phyloP scores from a whole-genome alignment of 2,113 vertebrate species.

The Micronisus gabar region DNA sequence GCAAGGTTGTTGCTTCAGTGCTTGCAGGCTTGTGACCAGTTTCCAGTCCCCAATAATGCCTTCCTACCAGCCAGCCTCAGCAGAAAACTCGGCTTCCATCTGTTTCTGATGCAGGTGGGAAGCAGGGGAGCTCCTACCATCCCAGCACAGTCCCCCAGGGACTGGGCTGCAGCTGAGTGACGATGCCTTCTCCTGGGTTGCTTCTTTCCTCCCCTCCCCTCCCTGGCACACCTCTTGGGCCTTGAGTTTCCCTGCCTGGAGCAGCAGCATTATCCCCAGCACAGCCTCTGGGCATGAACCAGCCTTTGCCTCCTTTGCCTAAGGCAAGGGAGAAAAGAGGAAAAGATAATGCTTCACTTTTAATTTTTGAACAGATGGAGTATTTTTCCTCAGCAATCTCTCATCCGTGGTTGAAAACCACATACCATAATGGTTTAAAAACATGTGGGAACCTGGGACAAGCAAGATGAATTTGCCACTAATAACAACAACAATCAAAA shows the following conservation, averaged over 20 bases:
- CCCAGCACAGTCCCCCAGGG: not conserved
- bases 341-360: not conserved
- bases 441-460: not conserved
- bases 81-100: not conserved
- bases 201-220: not conserved
- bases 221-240: not conserved
- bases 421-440: not conserved
- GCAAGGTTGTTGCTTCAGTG: not conserved
- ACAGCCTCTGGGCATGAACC: not conserved
- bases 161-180: not conserved
- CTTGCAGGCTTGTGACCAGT: not conserved
- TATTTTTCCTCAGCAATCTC: not conserved
- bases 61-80: not conserved
- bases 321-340: not conserved
- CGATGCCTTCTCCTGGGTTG: not conserved
- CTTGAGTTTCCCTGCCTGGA: rapidly evolving
- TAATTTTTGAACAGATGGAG: not conserved
- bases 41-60: not conserved
- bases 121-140: not conserved
- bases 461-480: not conserved
- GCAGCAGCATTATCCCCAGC: not conserved
- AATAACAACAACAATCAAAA: not conserved
- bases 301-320: not conserved
- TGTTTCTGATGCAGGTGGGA: not conserved
- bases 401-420: not conserved